These are phyloP conservation scores for Lampris megalopsis DNA, from an alignment of 2,113 vertebrate genomes.

Conservation along the genomic window DNA sequence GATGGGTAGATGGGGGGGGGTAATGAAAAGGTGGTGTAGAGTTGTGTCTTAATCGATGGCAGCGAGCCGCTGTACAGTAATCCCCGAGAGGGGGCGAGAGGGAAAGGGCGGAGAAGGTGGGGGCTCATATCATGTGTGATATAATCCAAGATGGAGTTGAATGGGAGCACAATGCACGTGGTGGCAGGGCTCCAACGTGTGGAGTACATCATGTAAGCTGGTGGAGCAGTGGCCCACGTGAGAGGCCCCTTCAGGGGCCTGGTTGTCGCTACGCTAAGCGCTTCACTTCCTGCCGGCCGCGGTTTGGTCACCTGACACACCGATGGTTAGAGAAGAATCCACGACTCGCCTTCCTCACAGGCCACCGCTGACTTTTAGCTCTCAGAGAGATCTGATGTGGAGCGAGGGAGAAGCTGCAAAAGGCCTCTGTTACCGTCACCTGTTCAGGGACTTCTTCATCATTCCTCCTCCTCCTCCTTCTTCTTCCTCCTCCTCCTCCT, in stretches of 20 bases:
- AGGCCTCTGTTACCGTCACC: slow-evolving; percentile 13
- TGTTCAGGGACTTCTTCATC: too few relatives aligned
- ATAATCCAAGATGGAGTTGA: not conserved
- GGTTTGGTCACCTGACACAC: slow-evolving; percentile 37
- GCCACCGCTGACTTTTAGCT: not conserved
- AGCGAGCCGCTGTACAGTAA: not conserved
- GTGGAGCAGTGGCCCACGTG: slow-evolving; percentile 4
- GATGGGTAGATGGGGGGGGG: not conserved
- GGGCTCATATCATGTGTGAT: slow-evolving; percentile 9
- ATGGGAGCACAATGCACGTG: slow-evolving; percentile 7
- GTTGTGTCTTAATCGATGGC: not conserved
- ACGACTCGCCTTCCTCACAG: slow-evolving; percentile 5
- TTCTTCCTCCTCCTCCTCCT: too few relatives aligned
- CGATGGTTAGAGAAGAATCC: slow-evolving; percentile 20
- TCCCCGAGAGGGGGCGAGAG: not conserved
- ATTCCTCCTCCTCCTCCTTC: too few relatives aligned
- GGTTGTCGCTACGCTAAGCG: not conserved
- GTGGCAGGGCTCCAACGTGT: slow-evolving; percentile 21
- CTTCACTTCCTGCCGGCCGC: slow-evolving; percentile 8
- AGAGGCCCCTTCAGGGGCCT: slow-evolving; percentile 32
- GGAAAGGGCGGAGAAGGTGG: not conserved
- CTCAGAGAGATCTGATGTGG: not conserved
- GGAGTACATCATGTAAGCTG: slow-evolving; percentile 32
- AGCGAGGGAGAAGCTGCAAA: not conserved
- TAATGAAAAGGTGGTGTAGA: not conserved